Percentiles rank a stretch among this genome's conserved stretches.
phyloP scores from a whole-genome alignment of 1,140 invertebrate species.

The Ganaspis sp. region DNA sequence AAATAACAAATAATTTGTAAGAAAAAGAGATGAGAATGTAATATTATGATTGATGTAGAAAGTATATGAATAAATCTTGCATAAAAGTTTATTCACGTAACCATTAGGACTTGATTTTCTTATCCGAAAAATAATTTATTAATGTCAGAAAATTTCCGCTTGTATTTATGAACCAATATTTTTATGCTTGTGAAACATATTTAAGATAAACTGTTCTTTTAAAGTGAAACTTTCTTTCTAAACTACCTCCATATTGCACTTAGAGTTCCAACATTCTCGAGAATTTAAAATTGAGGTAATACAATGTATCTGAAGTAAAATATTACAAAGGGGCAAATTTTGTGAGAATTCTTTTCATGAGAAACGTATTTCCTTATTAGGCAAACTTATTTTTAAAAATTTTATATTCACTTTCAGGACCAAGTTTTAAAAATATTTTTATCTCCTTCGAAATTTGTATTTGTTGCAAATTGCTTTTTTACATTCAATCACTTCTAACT shows the following conservation, averaged over 20 bases:
- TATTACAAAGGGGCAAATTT: neutral
- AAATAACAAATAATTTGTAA: no score
- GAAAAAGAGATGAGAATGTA: no score
- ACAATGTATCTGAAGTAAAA: neutral
- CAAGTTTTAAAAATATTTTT: neutral
- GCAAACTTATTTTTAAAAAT: no score
- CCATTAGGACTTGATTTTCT: no score
- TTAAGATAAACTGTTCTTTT: conserved; percentile 1
- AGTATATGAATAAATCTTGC: no score
- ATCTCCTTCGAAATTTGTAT: neutral
- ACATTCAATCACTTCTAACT: no score
- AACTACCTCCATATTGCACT: neutral
- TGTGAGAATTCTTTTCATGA: neutral
- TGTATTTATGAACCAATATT: neutral
- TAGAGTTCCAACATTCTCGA: neutral
- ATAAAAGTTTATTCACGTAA: no score
- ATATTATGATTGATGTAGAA: no score
- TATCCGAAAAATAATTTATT: no score
- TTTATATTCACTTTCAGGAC: neutral
- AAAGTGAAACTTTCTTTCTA: conserved; percentile 1
- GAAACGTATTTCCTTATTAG: neutral
- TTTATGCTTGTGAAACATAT: neutral
- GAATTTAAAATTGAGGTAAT: conserved; percentile 1
- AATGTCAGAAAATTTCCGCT: neutral
- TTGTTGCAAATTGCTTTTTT: no score